Evolutionary conservation across 2,797 vertebrate species (phyloP).

Genomic region (Distichodus sexfasciatus): DNA sequence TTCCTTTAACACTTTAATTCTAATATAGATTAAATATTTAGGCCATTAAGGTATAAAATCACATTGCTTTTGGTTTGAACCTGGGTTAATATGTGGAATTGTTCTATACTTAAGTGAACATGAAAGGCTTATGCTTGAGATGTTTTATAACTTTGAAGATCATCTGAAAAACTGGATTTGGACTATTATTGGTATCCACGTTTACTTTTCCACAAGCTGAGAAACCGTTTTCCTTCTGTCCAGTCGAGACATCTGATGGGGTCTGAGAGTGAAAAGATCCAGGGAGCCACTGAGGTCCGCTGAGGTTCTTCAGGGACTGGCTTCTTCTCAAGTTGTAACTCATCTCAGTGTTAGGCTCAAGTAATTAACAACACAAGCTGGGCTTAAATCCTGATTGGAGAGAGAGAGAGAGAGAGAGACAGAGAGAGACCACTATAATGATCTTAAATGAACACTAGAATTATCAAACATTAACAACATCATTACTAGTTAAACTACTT

Average conservation of each 20-base stretch:
- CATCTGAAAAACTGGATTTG: not conserved
- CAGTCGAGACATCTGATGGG: slow-evolving; percentile 43
- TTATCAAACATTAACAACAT: too few species aligned
- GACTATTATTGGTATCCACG: not conserved
- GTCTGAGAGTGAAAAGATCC: slow-evolving; percentile 56
- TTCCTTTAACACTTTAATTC: too few species aligned
- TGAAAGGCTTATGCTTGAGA: too few species aligned
- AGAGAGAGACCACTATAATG: too few species aligned
- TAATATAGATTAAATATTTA: too few species aligned
- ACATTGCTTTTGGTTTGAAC: too few species aligned
- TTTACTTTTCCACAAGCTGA: slow-evolving; percentile 73
- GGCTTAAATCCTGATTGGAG: slow-evolving; percentile 22
- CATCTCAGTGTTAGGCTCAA: slow-evolving; percentile 48
- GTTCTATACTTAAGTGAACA: too few species aligned
- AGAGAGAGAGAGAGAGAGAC: not conserved
- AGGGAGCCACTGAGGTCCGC: too few species aligned
- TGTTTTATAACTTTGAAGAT: too few species aligned
- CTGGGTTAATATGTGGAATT: too few species aligned
- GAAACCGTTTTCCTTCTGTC: slow-evolving; percentile 68
- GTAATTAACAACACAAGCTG: not conserved
- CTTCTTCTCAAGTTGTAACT: slow-evolving; percentile 61
- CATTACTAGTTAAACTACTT: too few species aligned
- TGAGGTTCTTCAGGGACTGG: slow-evolving; percentile 68
- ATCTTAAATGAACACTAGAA: not conserved
- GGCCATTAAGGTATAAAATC: too few species aligned